Conservation (phyloP, 1,140 invertebrate species). For the Dendroctonus ponderosae region DNA sequence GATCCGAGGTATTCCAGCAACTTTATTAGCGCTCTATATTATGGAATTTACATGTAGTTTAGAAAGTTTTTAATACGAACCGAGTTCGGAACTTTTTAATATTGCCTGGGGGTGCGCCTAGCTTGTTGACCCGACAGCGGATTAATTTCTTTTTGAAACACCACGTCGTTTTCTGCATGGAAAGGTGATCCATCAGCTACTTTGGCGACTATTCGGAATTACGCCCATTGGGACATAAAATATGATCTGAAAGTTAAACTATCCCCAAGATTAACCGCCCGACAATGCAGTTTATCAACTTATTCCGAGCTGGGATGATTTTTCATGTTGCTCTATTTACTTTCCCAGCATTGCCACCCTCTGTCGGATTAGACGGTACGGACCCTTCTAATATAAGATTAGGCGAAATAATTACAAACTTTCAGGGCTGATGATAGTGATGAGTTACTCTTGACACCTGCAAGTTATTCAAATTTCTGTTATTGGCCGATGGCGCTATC, state of each 20-base stretch:
- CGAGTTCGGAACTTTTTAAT: constrained; percentile 30
- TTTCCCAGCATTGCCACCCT: constrained; percentile 34
- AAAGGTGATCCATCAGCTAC: constrained; percentile 3
- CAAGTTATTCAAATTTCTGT: background rate
- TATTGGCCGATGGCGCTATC: too few relatives aligned
- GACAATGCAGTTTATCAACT: constrained; percentile 37
- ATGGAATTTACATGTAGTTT: constrained; percentile 34
- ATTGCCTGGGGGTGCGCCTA: constrained; percentile 25
- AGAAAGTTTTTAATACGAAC: constrained; percentile 31
- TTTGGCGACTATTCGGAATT: too few relatives aligned
- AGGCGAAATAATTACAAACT: background rate
- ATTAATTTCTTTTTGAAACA: constrained; percentile 31
- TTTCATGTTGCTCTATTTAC: constrained; percentile 45
- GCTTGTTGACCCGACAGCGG: constrained; percentile 30
- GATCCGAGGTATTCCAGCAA: constrained; percentile 23
- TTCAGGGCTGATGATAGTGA: too few relatives aligned
- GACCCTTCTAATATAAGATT: background rate
- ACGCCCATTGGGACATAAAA: too few relatives aligned
- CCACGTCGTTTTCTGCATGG: constrained; percentile 1
- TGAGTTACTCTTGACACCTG: too few relatives aligned
- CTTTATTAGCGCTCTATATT: constrained; percentile 33
- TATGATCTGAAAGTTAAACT: constrained; percentile 13
- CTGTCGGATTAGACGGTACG: background rate
- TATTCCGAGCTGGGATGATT: constrained; percentile 49
- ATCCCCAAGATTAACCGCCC: constrained; percentile 17